These are phyloP conservation scores for Drosophila yakuba DNA, from an alignment of 1,140 invertebrate genomes.

Conservation along the genomic window DNA sequence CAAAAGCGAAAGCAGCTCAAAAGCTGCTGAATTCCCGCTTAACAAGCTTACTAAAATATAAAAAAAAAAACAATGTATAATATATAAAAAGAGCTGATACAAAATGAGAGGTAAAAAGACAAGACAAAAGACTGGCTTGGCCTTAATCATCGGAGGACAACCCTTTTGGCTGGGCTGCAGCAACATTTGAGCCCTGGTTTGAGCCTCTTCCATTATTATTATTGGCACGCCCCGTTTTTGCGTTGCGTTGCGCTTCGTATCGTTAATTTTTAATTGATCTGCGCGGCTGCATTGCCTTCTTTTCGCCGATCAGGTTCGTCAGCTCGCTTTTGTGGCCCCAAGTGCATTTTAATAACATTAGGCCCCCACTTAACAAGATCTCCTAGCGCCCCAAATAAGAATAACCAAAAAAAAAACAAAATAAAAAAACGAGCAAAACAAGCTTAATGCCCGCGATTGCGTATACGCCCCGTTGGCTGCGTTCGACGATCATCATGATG, in stretches of 20 bases:
- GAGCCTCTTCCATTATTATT: conserved; percentile 81
- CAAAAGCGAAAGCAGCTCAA: conserved; percentile 52
- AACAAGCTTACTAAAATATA: conserved; percentile 37
- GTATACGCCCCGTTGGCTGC: conserved; percentile 73
- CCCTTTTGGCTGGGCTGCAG: conserved; percentile 35
- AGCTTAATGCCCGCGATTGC: conserved; percentile 78
- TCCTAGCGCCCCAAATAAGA: conserved; percentile 71
- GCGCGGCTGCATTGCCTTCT: conserved; percentile 55
- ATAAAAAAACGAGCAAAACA: conserved; percentile 9
- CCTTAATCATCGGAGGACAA: conserved; percentile 53
- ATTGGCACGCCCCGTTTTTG: conserved; percentile 80
- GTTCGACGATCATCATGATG: conserved; percentile 11
- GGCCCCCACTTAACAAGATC: conserved; percentile 70
- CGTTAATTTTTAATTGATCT: conserved; percentile 85
- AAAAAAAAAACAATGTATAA: conserved; percentile 1
- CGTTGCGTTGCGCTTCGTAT: conserved; percentile 75
- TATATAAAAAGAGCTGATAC: conserved; percentile 11
- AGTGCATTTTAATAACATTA: conserved; percentile 82
- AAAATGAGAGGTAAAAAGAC: conserved; percentile 15
- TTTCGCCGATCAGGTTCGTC: conserved; percentile 54
- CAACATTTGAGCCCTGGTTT: conserved; percentile 22
- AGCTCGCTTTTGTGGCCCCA: conserved; percentile 36
- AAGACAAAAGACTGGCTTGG: conserved; percentile 47
- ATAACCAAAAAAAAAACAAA: conserved; percentile 10
- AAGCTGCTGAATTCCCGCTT: conserved; percentile 37